Base-by-base conservation (phyloP, 2,888 invertebrate species). In the Drosophila vallismaia region DNA sequence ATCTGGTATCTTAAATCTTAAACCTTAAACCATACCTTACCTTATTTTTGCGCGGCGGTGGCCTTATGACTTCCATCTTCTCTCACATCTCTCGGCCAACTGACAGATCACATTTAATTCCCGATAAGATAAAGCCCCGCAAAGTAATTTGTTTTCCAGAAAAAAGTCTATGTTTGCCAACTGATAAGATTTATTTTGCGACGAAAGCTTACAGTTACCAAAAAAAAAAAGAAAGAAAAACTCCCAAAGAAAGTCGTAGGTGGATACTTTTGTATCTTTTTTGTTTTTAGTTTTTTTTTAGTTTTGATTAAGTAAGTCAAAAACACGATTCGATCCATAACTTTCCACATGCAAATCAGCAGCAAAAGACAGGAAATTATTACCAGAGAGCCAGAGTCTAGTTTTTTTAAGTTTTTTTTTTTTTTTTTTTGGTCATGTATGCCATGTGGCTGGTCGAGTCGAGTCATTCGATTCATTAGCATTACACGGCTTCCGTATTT, bases 401-500 rank as follows among this genome's bases (percentile, higher is more conserved):
- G 48, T 57, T 78, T 33, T 7, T n/a, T n/a, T n/a, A n/a, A n/a
- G n/a, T n/a, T n/a, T 57, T 78, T 33, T 7, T 57, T 78, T 33
- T 7, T 4, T 8, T 29, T 29, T 29, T 29, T 33, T 79, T 81
- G 62, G 75, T 46, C 67, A 77, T 77, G 85, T 54, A 45, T 54
- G 50, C 69, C 68, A 31, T 56, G 57, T 72, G 24, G 48, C 60
- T 36, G 52, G 33, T 55, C 60, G 63, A 70, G 56, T 66, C 66
- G n/a, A 44, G 10, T 24, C 44, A 10, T 83, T 77, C 57, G 71
- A 88, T 88, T 83, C 88, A 88, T 83, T 88, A 88, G 87, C 84
- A 84, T 86, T 88, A 73, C 81, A 86, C 60, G 81, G 87, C 83
- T 88, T 83, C 83, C 88, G 83, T 83, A 83, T 88, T 84, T 80